Evolutionary conservation across 2,797 vertebrate species (phyloP).

Genomic region (Momotus momota): DNA sequence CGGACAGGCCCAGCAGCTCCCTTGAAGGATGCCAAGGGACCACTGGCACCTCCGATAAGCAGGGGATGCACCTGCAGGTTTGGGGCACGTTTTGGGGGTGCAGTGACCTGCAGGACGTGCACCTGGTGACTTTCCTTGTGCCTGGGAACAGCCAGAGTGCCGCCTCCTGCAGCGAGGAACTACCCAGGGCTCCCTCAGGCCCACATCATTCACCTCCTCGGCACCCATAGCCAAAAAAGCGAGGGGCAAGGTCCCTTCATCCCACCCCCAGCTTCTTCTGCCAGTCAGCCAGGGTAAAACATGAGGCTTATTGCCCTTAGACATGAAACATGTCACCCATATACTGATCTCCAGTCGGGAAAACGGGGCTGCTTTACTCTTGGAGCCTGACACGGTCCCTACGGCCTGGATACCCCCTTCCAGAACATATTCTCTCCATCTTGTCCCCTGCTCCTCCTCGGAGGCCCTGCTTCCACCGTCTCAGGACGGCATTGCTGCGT

Average conservation of each 20-base stretch:
- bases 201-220: neutral
- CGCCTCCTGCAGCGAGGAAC: neutral
- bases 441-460: fast-evolving
- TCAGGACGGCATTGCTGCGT: fast-evolving
- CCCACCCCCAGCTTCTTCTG: neutral
- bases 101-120: fast-evolving
- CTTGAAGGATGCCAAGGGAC: neutral
- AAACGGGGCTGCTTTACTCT: fast-evolving
- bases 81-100: neutral
- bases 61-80: neutral
- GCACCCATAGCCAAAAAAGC: neutral
- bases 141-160: neutral
- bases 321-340: neutral
- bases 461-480: fast-evolving
- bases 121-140: neutral
- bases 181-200: neutral
- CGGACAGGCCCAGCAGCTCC: too few relatives aligned
- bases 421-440: neutral
- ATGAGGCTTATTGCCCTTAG: neutral
- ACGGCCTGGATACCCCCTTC: neutral
- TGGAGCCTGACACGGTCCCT: fast-evolving
- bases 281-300: too few relatives aligned
- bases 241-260: too few relatives aligned
- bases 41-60: fast-evolving
- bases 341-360: fast-evolving